Evolutionary conservation across 2,797 vertebrate species (phyloP).

Genomic region (Meda fulgida): DNA sequence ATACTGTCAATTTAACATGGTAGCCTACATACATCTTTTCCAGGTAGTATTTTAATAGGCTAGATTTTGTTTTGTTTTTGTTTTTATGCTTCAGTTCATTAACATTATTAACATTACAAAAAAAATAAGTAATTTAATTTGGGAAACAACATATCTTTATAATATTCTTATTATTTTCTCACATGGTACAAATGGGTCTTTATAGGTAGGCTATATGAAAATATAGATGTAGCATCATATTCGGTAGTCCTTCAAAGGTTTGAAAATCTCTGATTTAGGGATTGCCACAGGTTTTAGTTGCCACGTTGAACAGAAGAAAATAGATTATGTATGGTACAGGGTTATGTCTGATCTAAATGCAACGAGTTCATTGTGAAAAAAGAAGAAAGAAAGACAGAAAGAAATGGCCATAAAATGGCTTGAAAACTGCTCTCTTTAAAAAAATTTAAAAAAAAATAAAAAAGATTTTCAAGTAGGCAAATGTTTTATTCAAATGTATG

Average conservation of each 20-base stretch:
- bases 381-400: not conserved
- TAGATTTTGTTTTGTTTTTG: too few species aligned
- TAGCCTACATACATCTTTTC: not conserved
- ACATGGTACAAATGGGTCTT: not conserved
- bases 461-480: not conserved
- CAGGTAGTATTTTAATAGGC: not conserved
- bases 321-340: too few species aligned
- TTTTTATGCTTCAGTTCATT: not conserved
- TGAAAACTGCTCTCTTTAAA: not conserved
- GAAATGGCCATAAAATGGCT: too few species aligned
- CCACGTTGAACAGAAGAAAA: not conserved
- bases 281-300: not conserved
- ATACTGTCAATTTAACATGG: not conserved
- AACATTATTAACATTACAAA: not conserved
- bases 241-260: not conserved
- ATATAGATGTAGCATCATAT: not conserved
- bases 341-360: not conserved
- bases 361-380: slow-evolving; percentile 9
- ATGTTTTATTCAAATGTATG: too few species aligned
- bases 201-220: not conserved
- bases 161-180: not conserved
- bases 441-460: not conserved
- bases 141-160: not conserved
- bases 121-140: not conserved
- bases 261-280: not conserved